Evolutionary conservation across 2,113 vertebrate genomes (phyloP).

Genomic region (Chaetura pelagica): DNA sequence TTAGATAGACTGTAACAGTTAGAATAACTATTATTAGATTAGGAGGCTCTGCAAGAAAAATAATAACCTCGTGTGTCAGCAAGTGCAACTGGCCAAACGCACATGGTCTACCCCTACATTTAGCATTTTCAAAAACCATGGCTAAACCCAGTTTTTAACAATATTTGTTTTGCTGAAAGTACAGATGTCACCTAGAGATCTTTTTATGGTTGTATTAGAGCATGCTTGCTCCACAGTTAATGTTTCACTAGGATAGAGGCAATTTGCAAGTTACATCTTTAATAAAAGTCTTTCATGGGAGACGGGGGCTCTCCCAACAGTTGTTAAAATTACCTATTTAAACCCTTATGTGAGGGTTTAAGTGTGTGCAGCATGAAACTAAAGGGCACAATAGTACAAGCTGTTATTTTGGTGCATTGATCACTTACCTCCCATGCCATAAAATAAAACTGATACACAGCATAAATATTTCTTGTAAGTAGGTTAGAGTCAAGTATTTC

Average conservation of each 20-base stretch:
- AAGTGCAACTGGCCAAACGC: background rate
- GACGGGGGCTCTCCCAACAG: background rate
- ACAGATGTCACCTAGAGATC: background rate
- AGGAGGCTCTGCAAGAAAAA: constrained; percentile 14
- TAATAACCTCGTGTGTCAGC: background rate
- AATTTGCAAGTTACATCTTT: background rate
- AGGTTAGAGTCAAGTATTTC: background rate
- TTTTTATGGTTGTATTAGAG: background rate
- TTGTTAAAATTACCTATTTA: background rate
- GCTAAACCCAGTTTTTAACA: background rate
- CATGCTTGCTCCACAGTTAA: background rate
- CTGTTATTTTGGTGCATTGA: background rate
- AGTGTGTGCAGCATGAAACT: background rate
- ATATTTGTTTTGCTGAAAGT: constrained; percentile 26
- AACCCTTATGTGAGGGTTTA: background rate
- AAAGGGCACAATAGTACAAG: background rate
- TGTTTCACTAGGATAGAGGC: background rate
- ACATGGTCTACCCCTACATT: background rate
- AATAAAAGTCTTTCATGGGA: background rate
- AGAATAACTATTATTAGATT: background rate
- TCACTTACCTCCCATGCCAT: background rate
- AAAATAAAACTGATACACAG: constrained; percentile 9
- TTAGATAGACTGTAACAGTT: background rate
- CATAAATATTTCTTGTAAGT: background rate
- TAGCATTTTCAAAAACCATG: background rate